phyloP scores from a whole-genome alignment of 2,113 vertebrate species.

The Cygnus buccinator region DNA sequence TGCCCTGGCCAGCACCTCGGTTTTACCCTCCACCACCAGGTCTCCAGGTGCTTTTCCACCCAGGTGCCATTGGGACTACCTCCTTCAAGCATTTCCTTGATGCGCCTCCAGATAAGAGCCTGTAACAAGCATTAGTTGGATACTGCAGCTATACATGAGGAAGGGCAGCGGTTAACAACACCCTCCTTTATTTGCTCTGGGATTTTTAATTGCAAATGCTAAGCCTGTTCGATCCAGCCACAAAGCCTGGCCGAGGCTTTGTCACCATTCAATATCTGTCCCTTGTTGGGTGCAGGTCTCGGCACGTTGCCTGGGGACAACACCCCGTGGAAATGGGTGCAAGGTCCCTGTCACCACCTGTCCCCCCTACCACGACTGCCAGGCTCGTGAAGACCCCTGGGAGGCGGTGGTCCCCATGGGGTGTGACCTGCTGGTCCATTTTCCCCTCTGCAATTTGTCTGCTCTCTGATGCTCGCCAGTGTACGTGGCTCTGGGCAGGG shows the following conservation, averaged over 20 bases:
- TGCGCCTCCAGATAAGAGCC: background rate
- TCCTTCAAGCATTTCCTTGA: conserved; percentile 38
- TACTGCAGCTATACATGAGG: background rate
- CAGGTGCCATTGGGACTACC: background rate
- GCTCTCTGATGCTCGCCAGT: background rate
- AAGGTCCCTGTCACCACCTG: background rate
- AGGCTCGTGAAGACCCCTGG: background rate
- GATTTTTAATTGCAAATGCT: background rate
- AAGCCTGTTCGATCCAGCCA: background rate
- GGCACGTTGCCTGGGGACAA: background rate
- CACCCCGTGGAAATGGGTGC: background rate
- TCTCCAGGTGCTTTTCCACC: background rate
- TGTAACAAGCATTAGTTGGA: background rate
- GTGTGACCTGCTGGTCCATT: background rate
- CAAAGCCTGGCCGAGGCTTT: background rate
- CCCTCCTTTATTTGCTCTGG: conserved; percentile 48
- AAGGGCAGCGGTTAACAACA: background rate
- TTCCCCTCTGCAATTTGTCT: background rate
- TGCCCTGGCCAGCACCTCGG: background rate
- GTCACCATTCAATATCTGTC: background rate
- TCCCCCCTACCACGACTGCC: background rate
- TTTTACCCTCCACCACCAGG: background rate
- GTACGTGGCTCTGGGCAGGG: background rate
- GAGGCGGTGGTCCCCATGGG: accelerated
- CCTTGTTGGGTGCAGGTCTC: background rate